These are phyloP conservation scores for Diabrotica undecimpunctata DNA, from an alignment of 1,140 invertebrate species.

Conservation along the genomic window DNA sequence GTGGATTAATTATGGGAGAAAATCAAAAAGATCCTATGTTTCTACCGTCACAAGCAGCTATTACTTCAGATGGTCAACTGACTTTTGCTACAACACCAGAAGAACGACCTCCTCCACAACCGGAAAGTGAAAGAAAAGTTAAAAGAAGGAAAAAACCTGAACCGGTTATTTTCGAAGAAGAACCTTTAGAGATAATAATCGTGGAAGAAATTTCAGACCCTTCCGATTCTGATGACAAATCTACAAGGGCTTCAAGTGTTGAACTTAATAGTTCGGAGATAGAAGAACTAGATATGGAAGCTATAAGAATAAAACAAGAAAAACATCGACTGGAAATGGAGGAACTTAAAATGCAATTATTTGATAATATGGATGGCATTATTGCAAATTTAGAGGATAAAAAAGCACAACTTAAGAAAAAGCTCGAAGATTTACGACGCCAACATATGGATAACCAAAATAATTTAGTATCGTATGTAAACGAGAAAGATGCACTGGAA, in stretches of 20 bases:
- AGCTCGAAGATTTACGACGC: conserved; percentile 42
- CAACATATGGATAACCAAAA: conserved; percentile 37
- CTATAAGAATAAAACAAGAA: conserved; percentile 36
- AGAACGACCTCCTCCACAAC: conserved; percentile 39
- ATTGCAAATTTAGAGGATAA: conserved; percentile 42
- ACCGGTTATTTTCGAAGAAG: conserved; percentile 21
- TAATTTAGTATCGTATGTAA: conserved; percentile 40
- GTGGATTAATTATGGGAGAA: conserved; percentile 49
- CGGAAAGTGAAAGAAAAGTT: conserved; percentile 33
- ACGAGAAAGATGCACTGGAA: conserved; percentile 37
- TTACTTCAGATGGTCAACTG: conserved; percentile 51
- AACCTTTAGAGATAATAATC: conserved; percentile 28
- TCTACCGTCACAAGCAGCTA: conserved; percentile 58
- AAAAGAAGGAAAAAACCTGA: conserved; percentile 35
- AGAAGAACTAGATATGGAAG: conserved; percentile 35
- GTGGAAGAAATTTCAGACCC: conserved; percentile 19
- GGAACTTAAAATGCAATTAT: conserved; percentile 31
- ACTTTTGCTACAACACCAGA: conserved; percentile 48
- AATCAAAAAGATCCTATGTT: conserved; percentile 49
- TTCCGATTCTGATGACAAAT: conserved; percentile 30
- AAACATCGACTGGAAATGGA: conserved; percentile 36
- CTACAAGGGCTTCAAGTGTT: conserved; percentile 24
- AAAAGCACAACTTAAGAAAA: conserved; percentile 37
- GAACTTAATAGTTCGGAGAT: conserved; percentile 35
- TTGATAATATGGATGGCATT: conserved; percentile 44